Percentiles rank a stretch among this genome's conserved stretches.
These are phyloP conservation scores for Oenanthe melanoleuca DNA, from an alignment of 2,113 vertebrate genomes.

Conservation along the genomic window DNA sequence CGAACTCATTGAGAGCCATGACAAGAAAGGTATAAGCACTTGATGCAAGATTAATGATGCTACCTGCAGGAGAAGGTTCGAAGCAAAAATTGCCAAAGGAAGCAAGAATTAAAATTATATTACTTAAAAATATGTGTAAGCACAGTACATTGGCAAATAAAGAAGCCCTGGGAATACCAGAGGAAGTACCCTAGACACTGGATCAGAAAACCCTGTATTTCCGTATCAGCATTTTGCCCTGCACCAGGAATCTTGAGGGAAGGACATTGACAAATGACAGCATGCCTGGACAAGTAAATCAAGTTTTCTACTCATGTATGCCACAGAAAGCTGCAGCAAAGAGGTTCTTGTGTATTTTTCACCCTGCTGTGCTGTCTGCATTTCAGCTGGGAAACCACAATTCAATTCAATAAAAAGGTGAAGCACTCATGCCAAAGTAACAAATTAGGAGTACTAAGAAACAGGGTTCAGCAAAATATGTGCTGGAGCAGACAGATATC, in stretches of 20 bases:
- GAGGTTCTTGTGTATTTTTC: background rate
- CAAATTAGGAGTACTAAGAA: background rate
- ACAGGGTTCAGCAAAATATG: background rate
- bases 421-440: background rate
- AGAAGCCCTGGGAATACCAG: background rate
- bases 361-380: background rate
- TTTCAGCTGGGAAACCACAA: background rate
- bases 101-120: background rate
- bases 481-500: background rate
- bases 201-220: background rate
- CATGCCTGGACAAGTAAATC: background rate
- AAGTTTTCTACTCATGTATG: background rate
- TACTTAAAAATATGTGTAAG: background rate
- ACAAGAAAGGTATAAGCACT: background rate
- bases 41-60: conserved; percentile 43
- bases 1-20: conserved; percentile 2
- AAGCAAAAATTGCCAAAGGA: background rate
- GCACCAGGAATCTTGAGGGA: background rate
- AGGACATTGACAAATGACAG: background rate
- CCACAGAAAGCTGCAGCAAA: background rate
- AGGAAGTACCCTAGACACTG: background rate
- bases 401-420: background rate
- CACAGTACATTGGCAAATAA: background rate
- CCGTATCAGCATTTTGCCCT: background rate
- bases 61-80: background rate